Evolutionary conservation across 1,140 invertebrate species (phyloP), one percentile per base, ranked within the genome.

Genomic region (Octopus bimaculoides): DNA sequence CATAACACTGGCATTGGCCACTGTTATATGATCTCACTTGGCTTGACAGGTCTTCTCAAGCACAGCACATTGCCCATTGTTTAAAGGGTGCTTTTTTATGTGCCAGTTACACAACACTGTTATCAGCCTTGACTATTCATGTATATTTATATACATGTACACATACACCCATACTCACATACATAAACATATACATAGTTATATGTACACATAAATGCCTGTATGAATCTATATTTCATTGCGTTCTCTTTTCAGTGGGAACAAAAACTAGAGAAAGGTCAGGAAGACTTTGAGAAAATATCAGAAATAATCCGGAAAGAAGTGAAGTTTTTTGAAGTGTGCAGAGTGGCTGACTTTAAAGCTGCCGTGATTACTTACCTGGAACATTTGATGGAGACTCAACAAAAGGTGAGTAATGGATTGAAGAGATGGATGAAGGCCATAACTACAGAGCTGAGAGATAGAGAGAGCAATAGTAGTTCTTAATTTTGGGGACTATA

Each of bases 281-380:
- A 99, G 88, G 96, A 98, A 87, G 97, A 98, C 86, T 99, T 99
- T 91, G 95, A 98, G 87, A 94, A 94, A 85, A 98, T 99, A 87
- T 99, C 97, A 1, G 94, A 94, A 83, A 96, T 96, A 90, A 99
- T 99, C 83, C 97, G 98, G 87, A 95, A 95, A 80, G 98, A 99
- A 91, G 93, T 99, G 89, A 96, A 97, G 84, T 92, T 95, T 54
- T 98, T 98, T 91, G 97, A 99, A 88, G 92, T 94, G 78, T 92
- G 94, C 76, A 92, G 97, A 85, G 94, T 98, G 14, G 92, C 94
- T 80, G 98, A 99, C 88, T 97, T 99, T 88, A 97, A 97, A 87
- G 94, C 94, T 76, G 93, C 98, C 84, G 85, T 92, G 5, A 93
- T 98, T 20, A 94, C 95, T 84, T 99, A 99, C 90, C 92, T 99